Base-by-base conservation (phyloP, 2,113 vertebrate genomes). In the Mus pahari region DNA sequence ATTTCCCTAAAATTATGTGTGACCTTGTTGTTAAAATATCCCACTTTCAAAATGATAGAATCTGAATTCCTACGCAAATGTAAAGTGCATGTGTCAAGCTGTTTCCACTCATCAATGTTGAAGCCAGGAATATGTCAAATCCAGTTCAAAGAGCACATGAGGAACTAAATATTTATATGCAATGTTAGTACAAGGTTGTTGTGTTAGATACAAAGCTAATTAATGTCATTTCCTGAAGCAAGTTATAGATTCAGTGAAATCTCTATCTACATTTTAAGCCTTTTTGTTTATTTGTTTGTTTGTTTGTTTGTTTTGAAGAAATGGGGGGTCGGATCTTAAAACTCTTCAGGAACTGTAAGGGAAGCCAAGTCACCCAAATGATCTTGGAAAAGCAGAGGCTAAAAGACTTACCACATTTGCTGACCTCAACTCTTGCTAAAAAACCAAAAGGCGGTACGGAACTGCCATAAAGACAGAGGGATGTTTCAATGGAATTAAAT, bases 71-170 rank as follows among this genome's bases (percentile, higher is more conserved):
- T 94, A 84, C 73, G 64, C 62, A 94, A 92, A 95, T 91, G 88
- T 91, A 78, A 91, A 92, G 84, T 45, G 31, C 58, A 53, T 45
- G 55, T 96, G 84, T 94, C 45, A 73, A 36, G 75, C 64, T 89
- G 58, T 33, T 93, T 94, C 73, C 92, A 64, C 20, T 94, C 39
- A n/a, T 93, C 94, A 92, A n/a, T 33, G 62, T 91, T 36, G 7
- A 79, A 89, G 92, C 64, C 92, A 95, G 70, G 39, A 74, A 92
- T 53, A 60, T 66, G 64, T 66, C 90, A 95, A 95, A 90, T 31
- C 16, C 55, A 60, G 78, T 79, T 92, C 89, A 86, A 89, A 87
- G 93, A 82, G 66, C 33, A 50, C 53, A 22, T 86, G 66, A 90
- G 39, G 81, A 68, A 60, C 26, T 92, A 81, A 79, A 90, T 92